A percentile compares a stretch with the other conserved stretches of the same genome.
Evolutionary conservation across 2,113 vertebrate species (phyloP).

Genomic region (Clarias batrachus): DNA sequence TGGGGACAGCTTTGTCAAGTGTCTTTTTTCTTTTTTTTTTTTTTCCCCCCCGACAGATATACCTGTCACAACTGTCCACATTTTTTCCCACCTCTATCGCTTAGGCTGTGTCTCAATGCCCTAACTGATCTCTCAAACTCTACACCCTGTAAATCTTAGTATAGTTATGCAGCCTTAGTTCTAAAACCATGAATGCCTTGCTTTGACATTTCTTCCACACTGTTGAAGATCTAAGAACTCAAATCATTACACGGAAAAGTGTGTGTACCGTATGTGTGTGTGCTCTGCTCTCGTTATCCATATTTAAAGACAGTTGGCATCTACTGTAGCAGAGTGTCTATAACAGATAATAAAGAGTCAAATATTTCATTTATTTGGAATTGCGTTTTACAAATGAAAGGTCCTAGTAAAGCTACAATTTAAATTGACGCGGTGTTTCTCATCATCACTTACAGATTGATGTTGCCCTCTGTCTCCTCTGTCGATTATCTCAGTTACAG

Average conservation of each 20-base stretch:
- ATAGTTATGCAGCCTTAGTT: background rate
- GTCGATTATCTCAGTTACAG: background rate
- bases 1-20: background rate
- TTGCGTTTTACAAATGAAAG: slow-evolving; percentile 4
- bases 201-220: background rate
- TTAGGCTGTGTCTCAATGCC: background rate
- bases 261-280: background rate
- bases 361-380: background rate
- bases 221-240: background rate
- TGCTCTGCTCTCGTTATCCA: background rate
- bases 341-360: background rate
- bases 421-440: background rate
- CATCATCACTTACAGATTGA: background rate
- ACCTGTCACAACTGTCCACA: background rate
- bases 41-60: background rate
- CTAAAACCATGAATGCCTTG: background rate
- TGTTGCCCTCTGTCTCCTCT: background rate
- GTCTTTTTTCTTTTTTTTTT: background rate
- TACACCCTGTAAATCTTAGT: background rate
- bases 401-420: background rate
- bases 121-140: background rate
- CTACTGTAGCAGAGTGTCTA: background rate
- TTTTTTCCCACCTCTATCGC: background rate
- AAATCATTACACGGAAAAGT: background rate
- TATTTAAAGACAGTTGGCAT: background rate